Conservation (phyloP, 2,113 vertebrate species). For the Buteo buteo region DNA sequence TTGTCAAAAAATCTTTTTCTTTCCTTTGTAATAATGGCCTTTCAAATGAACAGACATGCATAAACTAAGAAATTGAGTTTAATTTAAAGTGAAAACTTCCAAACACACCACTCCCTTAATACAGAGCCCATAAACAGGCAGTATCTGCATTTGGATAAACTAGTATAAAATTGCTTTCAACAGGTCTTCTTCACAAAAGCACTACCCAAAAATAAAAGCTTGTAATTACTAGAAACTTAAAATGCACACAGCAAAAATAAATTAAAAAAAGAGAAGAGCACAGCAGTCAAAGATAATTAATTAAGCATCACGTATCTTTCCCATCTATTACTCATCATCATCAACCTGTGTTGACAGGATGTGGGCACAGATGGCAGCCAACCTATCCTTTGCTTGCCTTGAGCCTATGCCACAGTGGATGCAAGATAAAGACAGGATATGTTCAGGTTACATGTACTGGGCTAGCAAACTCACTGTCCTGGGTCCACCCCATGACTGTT, state of each 20-base stretch:
- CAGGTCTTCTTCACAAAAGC: not conserved
- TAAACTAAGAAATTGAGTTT: not conserved
- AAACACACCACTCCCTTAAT: not conserved
- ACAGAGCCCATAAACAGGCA: not conserved
- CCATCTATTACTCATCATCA: conserved; percentile 51
- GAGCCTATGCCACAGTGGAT: not conserved
- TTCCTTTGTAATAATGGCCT: not conserved
- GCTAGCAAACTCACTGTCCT: not conserved
- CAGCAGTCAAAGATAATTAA: conserved; percentile 42
- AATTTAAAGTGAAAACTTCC: not conserved
- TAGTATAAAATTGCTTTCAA: not conserved
- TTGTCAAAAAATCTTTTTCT: not conserved
- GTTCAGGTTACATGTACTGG: not conserved
- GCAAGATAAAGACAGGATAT: not conserved
- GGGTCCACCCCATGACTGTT: not conserved
- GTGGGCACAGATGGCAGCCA: not conserved
- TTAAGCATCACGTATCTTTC: conserved; percentile 40
- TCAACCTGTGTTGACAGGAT: conserved; percentile 39
- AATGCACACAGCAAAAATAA: not conserved
- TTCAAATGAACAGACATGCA: not conserved
- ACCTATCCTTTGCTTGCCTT: not conserved
- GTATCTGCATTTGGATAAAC: not conserved
- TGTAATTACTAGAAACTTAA: not conserved
- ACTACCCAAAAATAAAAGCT: not conserved
- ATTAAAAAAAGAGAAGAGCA: not conserved